Evolutionary conservation across 2,888 invertebrate genomes (phyloP).

Genomic region (Drosophila leonis): DNA sequence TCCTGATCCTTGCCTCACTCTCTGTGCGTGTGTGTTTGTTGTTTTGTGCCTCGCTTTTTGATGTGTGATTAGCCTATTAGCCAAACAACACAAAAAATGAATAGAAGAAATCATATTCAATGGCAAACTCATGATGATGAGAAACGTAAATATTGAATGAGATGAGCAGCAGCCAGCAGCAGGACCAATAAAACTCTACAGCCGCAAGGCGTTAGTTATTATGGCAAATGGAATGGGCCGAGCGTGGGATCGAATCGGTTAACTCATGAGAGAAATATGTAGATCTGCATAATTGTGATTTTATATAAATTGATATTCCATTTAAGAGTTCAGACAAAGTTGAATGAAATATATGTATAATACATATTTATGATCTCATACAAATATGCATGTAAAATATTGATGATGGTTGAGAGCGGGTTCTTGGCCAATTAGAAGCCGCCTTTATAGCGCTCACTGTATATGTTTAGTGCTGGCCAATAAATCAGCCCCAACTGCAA

Average conservation of each 20-base stretch:
- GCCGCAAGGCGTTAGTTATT: slow-evolving; percentile 65
- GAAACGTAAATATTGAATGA: slow-evolving; percentile 76
- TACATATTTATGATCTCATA: background rate
- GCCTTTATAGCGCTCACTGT: slow-evolving; percentile 33
- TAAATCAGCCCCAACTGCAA: slow-evolving; percentile 51
- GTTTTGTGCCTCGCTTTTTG: slow-evolving; percentile 65
- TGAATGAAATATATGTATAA: background rate
- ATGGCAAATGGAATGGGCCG: slow-evolving; percentile 38
- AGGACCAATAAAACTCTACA: slow-evolving; percentile 60
- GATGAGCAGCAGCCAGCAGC: slow-evolving; percentile 53
- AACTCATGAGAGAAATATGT: background rate
- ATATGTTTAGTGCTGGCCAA: slow-evolving; percentile 29
- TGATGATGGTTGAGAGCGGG: background rate
- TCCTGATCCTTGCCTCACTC: slow-evolving; percentile 43
- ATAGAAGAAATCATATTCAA: slow-evolving; percentile 35
- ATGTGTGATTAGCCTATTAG: slow-evolving; percentile 83
- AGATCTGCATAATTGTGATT: background rate
- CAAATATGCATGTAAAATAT: too few relatives aligned
- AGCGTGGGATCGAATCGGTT: slow-evolving; percentile 58
- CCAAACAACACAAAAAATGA: slow-evolving; percentile 63
- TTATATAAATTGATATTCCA: background rate
- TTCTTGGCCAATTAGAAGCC: slow-evolving; percentile 42
- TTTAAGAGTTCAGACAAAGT: background rate
- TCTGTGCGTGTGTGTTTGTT: slow-evolving; percentile 47
- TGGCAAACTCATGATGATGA: slow-evolving; percentile 71